A percentile compares a stretch with the other conserved stretches of the same genome.
Evolutionary conservation across 1,140 invertebrate species (phyloP).

Genomic region (Heliconius melpomene): DNA sequence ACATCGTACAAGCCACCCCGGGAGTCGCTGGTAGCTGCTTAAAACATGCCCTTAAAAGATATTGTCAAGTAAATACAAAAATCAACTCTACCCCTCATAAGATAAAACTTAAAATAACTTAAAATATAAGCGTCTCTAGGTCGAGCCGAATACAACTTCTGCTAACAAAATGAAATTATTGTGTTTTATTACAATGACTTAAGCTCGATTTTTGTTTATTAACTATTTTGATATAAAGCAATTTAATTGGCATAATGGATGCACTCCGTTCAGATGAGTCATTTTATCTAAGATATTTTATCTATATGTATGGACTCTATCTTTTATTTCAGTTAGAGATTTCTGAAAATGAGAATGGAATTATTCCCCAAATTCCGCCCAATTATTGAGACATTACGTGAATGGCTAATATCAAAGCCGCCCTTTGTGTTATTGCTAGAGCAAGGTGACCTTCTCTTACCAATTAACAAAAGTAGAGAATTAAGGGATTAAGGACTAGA

Average conservation of each 20-base stretch:
- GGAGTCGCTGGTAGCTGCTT: conserved; percentile 65
- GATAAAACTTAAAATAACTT: background rate
- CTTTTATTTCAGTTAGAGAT: too few species aligned
- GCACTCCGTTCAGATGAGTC: conserved; percentile 54
- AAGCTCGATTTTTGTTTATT: conserved; percentile 41
- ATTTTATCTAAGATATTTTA: conserved; percentile 55
- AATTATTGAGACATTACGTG: too few species aligned
- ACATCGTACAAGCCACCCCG: conserved; percentile 74
- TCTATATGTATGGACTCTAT: background rate
- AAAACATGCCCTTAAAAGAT: conserved; percentile 42
- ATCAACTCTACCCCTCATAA: conserved; percentile 30
- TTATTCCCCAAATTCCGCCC: too few species aligned
- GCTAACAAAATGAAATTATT: conserved; percentile 22
- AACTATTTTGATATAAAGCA: conserved; percentile 34
- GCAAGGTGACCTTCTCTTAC: too few species aligned
- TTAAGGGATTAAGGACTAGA: too few species aligned
- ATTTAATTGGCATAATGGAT: conserved; percentile 56
- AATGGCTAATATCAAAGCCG: too few species aligned
- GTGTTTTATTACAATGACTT: conserved; percentile 23
- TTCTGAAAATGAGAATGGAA: too few species aligned
- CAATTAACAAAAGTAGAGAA: too few species aligned
- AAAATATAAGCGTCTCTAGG: background rate
- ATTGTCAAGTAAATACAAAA: conserved; percentile 19
- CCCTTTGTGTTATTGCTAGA: too few species aligned
- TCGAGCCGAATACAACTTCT: background rate